A percentile compares a stretch with the other conserved stretches of the same genome.
These are phyloP conservation scores for Leptestheria dahalacensis DNA, from an alignment of 1,140 invertebrate species.

Conservation along the genomic window DNA sequence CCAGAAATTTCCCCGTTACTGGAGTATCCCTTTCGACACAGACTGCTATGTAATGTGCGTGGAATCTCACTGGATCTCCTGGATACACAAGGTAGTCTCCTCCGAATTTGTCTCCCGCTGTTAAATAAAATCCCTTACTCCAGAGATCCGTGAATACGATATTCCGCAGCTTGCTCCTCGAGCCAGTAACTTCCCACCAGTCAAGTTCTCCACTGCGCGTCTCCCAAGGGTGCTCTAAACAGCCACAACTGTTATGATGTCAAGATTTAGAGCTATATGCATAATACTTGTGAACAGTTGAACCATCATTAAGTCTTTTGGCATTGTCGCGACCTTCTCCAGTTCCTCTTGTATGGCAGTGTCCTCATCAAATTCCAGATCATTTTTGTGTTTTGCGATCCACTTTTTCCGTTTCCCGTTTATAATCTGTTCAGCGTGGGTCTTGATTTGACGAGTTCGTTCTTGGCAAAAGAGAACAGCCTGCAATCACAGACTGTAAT, in stretches of 20 bases:
- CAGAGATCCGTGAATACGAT: conserved; percentile 6
- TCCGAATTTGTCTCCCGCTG: conserved; percentile 14
- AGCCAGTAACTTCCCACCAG: background rate
- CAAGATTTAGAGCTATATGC: too few species aligned
- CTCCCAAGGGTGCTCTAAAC: background rate
- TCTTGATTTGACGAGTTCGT: background rate
- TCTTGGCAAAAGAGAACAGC: background rate
- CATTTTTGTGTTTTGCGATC: background rate
- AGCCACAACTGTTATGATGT: too few species aligned
- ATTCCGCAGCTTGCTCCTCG: background rate
- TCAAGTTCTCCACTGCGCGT: background rate
- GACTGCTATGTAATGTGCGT: conserved; percentile 12
- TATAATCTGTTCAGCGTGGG: background rate
- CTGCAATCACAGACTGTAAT: conserved; percentile 2
- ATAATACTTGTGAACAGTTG: conserved; percentile 12
- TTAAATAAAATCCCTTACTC: conserved; percentile 8
- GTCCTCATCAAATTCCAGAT: background rate
- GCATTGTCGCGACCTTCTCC: background rate
- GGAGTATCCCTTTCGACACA: background rate
- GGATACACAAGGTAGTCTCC: conserved; percentile 13
- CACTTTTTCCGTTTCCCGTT: conserved; percentile 9
- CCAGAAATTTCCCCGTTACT: background rate
- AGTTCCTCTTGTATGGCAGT: conserved; percentile 13
- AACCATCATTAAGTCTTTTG: conserved; percentile 10
- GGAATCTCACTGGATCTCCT: conserved; percentile 10